A percentile compares a stretch with the other conserved stretches of the same genome.
These are phyloP conservation scores for Thamnaconus septentrionalis DNA, from an alignment of 2,113 vertebrate genomes.

Conservation along the genomic window DNA sequence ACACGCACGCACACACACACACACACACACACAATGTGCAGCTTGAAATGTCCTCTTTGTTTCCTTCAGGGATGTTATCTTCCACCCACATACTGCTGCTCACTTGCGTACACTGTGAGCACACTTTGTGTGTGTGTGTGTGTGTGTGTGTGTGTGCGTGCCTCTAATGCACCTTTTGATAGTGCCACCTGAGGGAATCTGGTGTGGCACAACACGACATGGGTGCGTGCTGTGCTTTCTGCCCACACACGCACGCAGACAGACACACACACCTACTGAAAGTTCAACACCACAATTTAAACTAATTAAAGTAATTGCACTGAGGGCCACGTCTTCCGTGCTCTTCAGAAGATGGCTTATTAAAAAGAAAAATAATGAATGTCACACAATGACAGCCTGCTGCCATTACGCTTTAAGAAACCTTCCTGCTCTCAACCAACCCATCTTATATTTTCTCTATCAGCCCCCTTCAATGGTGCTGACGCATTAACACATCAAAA, in stretches of 20 bases:
- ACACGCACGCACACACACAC: neutral
- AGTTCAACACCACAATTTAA: neutral
- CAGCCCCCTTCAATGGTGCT: constrained; percentile 23
- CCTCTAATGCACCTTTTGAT: neutral
- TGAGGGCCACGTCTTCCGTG: neutral
- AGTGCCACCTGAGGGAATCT: constrained; percentile 53
- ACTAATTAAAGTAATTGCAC: neutral
- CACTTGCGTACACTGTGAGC: neutral
- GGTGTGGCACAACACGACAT: constrained; percentile 37
- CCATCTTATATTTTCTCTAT: constrained; percentile 6
- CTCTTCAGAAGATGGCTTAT: neutral
- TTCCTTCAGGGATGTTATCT: too few relatives aligned
- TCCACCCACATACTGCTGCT: constrained; percentile 7
- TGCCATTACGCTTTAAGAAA: too few relatives aligned
- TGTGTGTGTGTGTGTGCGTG: constrained; percentile 12
- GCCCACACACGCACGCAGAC: constrained; percentile 44
- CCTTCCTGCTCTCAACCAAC: constrained; percentile 12
- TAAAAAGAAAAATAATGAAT: too few relatives aligned
- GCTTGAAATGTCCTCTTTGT: too few relatives aligned
- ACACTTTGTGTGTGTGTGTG: neutral
- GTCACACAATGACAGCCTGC: too few relatives aligned
- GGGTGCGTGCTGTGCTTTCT: constrained; percentile 48
- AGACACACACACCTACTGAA: constrained; percentile 7
- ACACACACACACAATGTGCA: neutral
- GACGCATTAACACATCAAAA: constrained; percentile 34